Base-by-base conservation (phyloP, 2,888 invertebrate genomes). In the Meghimatium bilineatum region DNA sequence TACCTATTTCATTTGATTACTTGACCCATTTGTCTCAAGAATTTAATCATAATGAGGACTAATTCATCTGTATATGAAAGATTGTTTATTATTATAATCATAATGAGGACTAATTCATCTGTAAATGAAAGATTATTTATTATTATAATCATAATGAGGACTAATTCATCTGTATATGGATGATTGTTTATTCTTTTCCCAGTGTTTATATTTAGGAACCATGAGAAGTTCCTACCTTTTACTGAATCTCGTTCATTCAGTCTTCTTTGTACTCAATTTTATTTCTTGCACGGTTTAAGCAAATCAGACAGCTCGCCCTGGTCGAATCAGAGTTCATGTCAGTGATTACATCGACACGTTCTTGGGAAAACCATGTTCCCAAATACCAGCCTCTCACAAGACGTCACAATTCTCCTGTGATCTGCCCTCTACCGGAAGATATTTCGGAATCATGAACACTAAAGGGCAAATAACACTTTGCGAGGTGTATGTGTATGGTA, bases 401-500 rank as follows among this genome's bases (percentile, higher is more conserved):
- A 60, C 60, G 32, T 71, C 77, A 0, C 49, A 60, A 32, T 83
- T 78, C 72, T 29, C 60, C 23, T 83, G 83, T 56, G 83, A 83
- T 56, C 32, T 83, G 52, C 83, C 77, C 17, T 78, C 83, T 32
- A 60, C 52, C 1, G 83, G 83, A 2, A 69, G 83, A 5, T 83
- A 83, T 32, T 78, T 83, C 52, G 83, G 83, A 20, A 36, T 83
- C n/a, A 83, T 83, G 26, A 83, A 83, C 36, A 77, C 69, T 52
- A 29, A 71, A 26, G 86, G 83, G 8, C 60, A 78, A 8, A 84
- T 88, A 3, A 85, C 87, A 20, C 63, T 88, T 60, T 88, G 88
- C 81, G 88, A 88, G 60, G 85, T 88, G 26, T 76, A 85, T 12
- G 88, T 88, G 2, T 88, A 85, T 67, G 88, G 88, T 83, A 49